Conservation (phyloP, 2,888 invertebrate genomes). For the Villa cingulata region DNA sequence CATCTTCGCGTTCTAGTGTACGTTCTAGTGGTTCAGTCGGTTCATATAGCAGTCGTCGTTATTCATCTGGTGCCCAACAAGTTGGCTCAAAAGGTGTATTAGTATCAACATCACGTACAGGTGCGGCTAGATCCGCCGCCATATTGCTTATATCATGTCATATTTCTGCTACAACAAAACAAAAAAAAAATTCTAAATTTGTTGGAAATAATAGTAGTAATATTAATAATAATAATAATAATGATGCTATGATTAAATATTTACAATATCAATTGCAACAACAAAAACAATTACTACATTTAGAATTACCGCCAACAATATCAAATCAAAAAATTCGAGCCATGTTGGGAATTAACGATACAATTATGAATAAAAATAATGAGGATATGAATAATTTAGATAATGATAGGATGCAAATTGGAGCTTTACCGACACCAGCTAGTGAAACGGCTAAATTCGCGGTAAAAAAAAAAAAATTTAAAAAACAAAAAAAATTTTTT, state of each 20-base stretch:
- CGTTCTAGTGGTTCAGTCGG: conserved; percentile 44
- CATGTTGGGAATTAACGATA: conserved; percentile 34
- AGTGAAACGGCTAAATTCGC: conserved; percentile 37
- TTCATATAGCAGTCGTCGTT: conserved; percentile 38
- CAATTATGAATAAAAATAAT: conserved; percentile 23
- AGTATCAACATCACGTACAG: conserved; percentile 74
- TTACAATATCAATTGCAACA: conserved; percentile 37
- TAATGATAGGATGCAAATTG: conserved; percentile 34
- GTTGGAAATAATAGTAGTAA: conserved; percentile 34
- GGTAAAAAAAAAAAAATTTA: conserved; percentile 26
- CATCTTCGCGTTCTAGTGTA: conserved; percentile 45
- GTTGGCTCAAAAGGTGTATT: conserved; percentile 50
- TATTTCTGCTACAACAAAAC: conserved; percentile 40
- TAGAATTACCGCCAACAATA: conserved; percentile 35
- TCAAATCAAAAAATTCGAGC: conserved; percentile 35
- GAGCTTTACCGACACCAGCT: conserved; percentile 37
- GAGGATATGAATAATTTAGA: conserved; percentile 26
- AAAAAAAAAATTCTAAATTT: conserved; percentile 40
- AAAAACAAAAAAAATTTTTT: conserved; percentile 1
- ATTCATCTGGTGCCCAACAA: conserved; percentile 39
- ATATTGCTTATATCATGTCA: conserved; percentile 90
- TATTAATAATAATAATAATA: conserved; percentile 31
- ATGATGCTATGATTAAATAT: conserved; percentile 30
- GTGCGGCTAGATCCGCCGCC: conserved; percentile 86
- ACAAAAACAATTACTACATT: conserved; percentile 35